Base-by-base conservation (phyloP, 1,140 invertebrate species). In the Asobara japonica region DNA sequence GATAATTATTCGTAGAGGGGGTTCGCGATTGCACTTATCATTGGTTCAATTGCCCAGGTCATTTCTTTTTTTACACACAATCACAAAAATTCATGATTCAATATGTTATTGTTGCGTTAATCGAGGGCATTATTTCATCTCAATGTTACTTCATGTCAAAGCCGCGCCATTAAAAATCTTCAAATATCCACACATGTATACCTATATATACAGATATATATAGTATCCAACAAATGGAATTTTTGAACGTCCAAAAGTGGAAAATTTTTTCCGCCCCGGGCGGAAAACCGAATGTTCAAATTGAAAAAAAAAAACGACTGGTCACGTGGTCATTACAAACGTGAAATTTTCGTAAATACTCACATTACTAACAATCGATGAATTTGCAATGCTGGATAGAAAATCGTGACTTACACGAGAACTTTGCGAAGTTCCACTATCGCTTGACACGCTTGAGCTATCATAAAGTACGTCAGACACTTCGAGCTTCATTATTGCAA, bases 371-470 rank as follows among this genome's bases (percentile, higher is more conserved):
- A 80, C 77, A 18, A 79, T 78, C 22, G 80, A 71, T 2, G 82
- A 78, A 69, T 77, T 83, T 11, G 79, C 76, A 69, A 84, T 80
- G 77, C 78, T 84, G 69, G 83, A 80, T 60, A 84, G 80, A 84
- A 86, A 84, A 80, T 86, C 84, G 83, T 86, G 83, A 82, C 83
- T 86, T 78, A 84, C 82, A 74, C 82, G 80, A 11, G 85, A 86
- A 71, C 84, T 86, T 74, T 86, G 84, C 65, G 84, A 86, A 30
- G 82, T 80, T 3, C 83, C 84, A 77, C 84, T 86, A 78, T 86
- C 83, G 77, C 83, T 86, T 65, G 85, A 86, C 61, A 85, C 78
- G 76, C 84, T 86, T 33, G 84, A 85, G 79, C 83, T 86, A 76
- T 86, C 84, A 79, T 86, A 86, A 10, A 81, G 74, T 16, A 77